Evolutionary conservation across 2,888 invertebrate species (phyloP).

Genomic region (Nudaria mundana): DNA sequence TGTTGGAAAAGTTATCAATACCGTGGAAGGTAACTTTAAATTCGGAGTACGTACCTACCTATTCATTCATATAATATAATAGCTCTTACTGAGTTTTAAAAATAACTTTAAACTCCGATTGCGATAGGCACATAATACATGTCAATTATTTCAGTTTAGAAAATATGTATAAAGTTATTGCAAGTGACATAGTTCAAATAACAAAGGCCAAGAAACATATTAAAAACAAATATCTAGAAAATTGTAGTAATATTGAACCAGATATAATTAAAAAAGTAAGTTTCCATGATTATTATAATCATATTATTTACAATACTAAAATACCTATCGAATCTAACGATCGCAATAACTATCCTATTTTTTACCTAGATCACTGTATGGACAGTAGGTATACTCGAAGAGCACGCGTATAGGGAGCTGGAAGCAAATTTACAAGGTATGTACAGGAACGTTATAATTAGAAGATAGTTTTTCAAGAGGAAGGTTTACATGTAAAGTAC

Average conservation of each 20-base stretch:
- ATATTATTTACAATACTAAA: no score
- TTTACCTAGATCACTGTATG: constrained; percentile 54
- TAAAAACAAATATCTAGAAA: constrained; percentile 11
- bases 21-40: constrained; percentile 43
- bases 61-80: background rate
- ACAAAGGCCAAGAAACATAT: constrained; percentile 25
- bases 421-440: constrained; percentile 61
- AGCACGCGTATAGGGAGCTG: constrained; percentile 46
- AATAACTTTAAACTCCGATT: background rate
- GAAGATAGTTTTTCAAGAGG: no score
- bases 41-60: constrained; percentile 46
- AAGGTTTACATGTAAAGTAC: no score
- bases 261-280: constrained; percentile 54
- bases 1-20: constrained; percentile 42
- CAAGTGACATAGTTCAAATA: constrained; percentile 43
- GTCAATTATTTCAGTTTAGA: constrained; percentile 42
- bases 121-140: background rate
- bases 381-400: constrained; percentile 56
- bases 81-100: no score
- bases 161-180: constrained; percentile 44
- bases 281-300: background rate
- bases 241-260: constrained; percentile 32
- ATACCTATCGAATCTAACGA: no score
- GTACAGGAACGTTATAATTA: background rate
- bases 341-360: no score